A percentile compares a stretch with the other conserved stretches of the same genome.
Evolutionary conservation across 2,113 vertebrate species (phyloP).

Genomic region (Amia ocellicauda): DNA sequence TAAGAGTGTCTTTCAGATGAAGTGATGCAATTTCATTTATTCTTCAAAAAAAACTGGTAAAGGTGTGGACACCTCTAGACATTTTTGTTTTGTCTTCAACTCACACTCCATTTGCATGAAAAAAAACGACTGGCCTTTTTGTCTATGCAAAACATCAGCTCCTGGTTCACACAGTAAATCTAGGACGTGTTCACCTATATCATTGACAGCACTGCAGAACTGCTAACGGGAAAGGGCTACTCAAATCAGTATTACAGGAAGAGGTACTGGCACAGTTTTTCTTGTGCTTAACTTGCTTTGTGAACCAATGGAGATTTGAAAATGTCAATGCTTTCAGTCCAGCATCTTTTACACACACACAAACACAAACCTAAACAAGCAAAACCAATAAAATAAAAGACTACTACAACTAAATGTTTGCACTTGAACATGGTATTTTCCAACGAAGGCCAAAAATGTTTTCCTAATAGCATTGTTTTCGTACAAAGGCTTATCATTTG

Average conservation of each 20-base stretch:
- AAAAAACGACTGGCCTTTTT: constrained; percentile 54
- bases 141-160: constrained; percentile 65
- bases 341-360: neutral
- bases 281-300: constrained; percentile 14
- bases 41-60: neutral
- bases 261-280: neutral
- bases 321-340: neutral
- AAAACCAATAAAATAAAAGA: too few species aligned
- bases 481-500: neutral
- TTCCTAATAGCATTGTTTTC: neutral
- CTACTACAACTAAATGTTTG: neutral
- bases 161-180: constrained; percentile 36
- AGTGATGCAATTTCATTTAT: neutral
- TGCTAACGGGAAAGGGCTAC: constrained; percentile 42
- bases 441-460: constrained; percentile 17
- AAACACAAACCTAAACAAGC: neutral
- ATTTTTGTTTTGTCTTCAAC: constrained; percentile 22
- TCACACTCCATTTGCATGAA: constrained; percentile 56
- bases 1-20: too few species aligned
- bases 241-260: constrained; percentile 1
- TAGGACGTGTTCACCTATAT: constrained; percentile 20
- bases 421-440: constrained; percentile 6
- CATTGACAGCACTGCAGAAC: constrained; percentile 26
- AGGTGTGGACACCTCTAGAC: neutral
- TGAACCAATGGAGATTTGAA: constrained; percentile 7